A percentile compares a stretch with the other conserved stretches of the same genome.
Conservation (phyloP, 2,113 vertebrate genomes). For the Tyrannus savana region DNA sequence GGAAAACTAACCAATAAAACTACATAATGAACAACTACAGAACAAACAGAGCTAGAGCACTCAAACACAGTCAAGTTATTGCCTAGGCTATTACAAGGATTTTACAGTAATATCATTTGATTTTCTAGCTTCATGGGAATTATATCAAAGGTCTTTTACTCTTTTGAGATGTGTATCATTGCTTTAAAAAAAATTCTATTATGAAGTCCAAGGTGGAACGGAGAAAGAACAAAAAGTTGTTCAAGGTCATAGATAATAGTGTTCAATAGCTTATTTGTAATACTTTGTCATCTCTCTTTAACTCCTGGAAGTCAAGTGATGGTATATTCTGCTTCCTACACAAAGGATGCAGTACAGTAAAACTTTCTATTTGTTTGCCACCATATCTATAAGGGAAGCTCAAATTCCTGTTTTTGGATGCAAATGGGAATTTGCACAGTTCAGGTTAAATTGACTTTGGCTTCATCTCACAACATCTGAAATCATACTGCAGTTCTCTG, state of each 20-base stretch:
- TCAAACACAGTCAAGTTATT: slow-evolving; percentile 47
- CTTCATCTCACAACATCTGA: slow-evolving; percentile 64
- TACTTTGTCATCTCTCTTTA: background rate
- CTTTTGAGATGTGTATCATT: background rate
- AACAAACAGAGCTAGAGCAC: slow-evolving; percentile 54
- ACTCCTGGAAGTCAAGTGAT: background rate
- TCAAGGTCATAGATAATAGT: background rate
- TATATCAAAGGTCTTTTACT: slow-evolving; percentile 37
- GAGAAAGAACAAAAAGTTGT: background rate
- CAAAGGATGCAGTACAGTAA: background rate
- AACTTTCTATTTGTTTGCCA: background rate
- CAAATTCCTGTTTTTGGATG: slow-evolving; percentile 32
- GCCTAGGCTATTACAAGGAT: slow-evolving; percentile 49
- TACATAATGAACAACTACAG: slow-evolving; percentile 70
- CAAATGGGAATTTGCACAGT: slow-evolving; percentile 27
- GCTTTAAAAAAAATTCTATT: slow-evolving; percentile 39
- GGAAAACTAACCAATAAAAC: slow-evolving; percentile 72
- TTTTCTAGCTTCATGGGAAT: slow-evolving; percentile 47
- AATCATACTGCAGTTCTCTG: slow-evolving; percentile 52
- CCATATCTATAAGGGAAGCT: background rate
- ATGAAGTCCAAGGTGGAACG: background rate
- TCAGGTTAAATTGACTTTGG: slow-evolving; percentile 72
- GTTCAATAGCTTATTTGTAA: background rate
- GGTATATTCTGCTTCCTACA: background rate
- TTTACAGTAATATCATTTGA: slow-evolving; percentile 58